Evolutionary conservation across 2,888 invertebrate species (phyloP).

Genomic region (Nesidiocoris tenuis): DNA sequence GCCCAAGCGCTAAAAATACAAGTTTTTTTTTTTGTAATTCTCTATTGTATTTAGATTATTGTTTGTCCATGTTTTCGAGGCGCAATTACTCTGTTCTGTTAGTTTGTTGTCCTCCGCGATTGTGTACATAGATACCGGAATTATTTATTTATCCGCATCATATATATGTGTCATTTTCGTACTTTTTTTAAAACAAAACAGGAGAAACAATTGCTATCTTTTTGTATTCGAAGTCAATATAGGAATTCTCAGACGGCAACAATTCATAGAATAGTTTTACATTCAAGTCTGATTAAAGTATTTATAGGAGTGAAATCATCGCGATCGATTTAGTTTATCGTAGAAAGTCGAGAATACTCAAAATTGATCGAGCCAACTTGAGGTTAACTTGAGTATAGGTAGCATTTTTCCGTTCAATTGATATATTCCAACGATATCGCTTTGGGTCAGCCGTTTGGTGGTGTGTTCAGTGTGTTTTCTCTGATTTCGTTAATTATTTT

Average conservation of each 20-base stretch:
- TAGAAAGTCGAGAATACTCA: too few species aligned
- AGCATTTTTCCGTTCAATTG: too few species aligned
- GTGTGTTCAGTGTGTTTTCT: too few species aligned
- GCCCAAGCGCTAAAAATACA: background rate
- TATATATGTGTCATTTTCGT: background rate
- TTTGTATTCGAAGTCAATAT: slow-evolving; percentile 6
- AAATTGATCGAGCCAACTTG: too few species aligned
- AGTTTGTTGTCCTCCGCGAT: too few species aligned
- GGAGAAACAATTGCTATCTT: background rate
- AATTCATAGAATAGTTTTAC: slow-evolving; percentile 12
- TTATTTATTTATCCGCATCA: slow-evolving; percentile 27
- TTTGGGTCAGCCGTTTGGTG: too few species aligned
- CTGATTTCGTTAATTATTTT: too few species aligned
- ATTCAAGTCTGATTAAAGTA: slow-evolving; percentile 35
- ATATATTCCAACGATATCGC: too few species aligned
- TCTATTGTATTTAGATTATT: too few species aligned
- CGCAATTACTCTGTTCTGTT: too few species aligned
- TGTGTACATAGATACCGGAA: background rate
- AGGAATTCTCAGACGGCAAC: background rate
- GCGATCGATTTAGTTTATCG: background rate
- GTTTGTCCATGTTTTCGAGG: too few species aligned
- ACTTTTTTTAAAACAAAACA: background rate
- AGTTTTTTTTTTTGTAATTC: background rate
- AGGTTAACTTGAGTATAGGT: too few species aligned
- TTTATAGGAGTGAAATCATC: slow-evolving; percentile 10